A percentile compares a stretch with the other conserved stretches of the same genome.
These are phyloP conservation scores for Drosophila trapezifrons DNA, from an alignment of 1,140 invertebrate species.

Conservation along the genomic window DNA sequence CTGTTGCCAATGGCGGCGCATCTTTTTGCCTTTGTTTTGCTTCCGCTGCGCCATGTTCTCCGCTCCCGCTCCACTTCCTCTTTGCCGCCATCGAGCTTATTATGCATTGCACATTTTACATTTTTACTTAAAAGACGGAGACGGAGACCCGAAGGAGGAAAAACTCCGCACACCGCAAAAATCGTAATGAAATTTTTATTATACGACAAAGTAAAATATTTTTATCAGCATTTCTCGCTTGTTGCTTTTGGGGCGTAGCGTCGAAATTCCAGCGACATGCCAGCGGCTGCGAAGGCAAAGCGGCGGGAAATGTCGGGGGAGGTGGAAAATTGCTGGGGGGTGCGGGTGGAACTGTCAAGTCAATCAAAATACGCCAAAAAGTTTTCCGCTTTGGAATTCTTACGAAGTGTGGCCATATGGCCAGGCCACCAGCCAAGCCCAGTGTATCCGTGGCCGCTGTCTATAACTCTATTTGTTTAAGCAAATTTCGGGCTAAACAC, in stretches of 20 bases:
- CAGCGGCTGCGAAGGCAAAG: slow-evolving; percentile 33
- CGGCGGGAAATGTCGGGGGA: not conserved
- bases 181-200: slow-evolving; percentile 83
- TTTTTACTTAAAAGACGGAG: slow-evolving; percentile 59
- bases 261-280: slow-evolving; percentile 53
- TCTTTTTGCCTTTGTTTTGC: slow-evolving; percentile 74
- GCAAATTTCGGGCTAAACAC: slow-evolving; percentile 74
- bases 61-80: slow-evolving; percentile 26
- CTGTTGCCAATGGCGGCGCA: slow-evolving; percentile 42
- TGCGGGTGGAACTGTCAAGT: slow-evolving; percentile 59
- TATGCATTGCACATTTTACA: slow-evolving; percentile 82
- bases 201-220: slow-evolving; percentile 82
- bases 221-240: slow-evolving; percentile 81
- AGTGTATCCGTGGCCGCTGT: slow-evolving; percentile 37
- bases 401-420: slow-evolving; percentile 40
- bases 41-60: slow-evolving; percentile 76
- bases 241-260: slow-evolving; percentile 64
- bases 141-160: slow-evolving; percentile 8
- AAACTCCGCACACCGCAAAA: slow-evolving; percentile 71
- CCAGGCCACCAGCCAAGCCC: slow-evolving; percentile 1
- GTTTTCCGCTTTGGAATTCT: slow-evolving; percentile 50
- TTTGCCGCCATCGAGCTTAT: slow-evolving; percentile 58
- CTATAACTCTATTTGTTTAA: slow-evolving; percentile 72
- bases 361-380: slow-evolving; percentile 77
- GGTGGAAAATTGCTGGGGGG: slow-evolving; percentile 2